phyloP scores from a whole-genome alignment of 1,140 invertebrate genomes.

The Sitophilus oryzae region DNA sequence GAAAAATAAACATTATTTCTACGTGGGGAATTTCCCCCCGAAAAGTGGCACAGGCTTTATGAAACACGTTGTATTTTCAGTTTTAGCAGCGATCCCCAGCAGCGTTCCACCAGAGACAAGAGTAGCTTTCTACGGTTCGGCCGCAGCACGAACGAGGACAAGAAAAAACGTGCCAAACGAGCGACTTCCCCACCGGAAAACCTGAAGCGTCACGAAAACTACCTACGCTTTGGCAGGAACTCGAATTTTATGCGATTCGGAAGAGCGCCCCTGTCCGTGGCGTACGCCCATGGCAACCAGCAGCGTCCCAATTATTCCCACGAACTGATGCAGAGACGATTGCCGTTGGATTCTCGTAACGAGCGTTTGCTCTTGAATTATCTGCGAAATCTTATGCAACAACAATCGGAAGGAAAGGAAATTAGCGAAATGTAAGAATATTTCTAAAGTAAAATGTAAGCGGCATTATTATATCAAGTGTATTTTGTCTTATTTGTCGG shows the following conservation, averaged over 20 bases:
- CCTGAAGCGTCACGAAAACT: slow-evolving; percentile 20
- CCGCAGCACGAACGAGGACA: slow-evolving; percentile 13
- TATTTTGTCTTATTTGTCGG: slow-evolving; percentile 1
- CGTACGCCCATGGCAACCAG: too few relatives aligned
- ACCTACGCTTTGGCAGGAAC: slow-evolving; percentile 24
- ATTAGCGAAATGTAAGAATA: slow-evolving; percentile 1
- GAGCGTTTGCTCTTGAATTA: slow-evolving; percentile 3
- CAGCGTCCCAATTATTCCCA: too few relatives aligned
- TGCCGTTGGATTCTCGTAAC: not conserved
- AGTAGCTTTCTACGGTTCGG: slow-evolving; percentile 24
- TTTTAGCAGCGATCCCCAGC: slow-evolving; percentile 11
- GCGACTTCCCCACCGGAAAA: slow-evolving; percentile 1
- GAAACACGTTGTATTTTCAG: slow-evolving; percentile 3
- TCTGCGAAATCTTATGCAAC: slow-evolving; percentile 2
- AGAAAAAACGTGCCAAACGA: slow-evolving; percentile 13
- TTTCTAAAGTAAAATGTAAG: too few relatives aligned
- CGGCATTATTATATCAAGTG: too few relatives aligned
- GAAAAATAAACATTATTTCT: too few relatives aligned
- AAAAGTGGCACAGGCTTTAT: too few relatives aligned
- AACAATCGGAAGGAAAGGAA: slow-evolving; percentile 7
- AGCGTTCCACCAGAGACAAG: slow-evolving; percentile 15
- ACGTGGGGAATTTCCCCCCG: too few relatives aligned
- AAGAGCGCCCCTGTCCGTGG: not conserved
- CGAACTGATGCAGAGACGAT: not conserved
- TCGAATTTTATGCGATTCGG: slow-evolving; percentile 28